Evolutionary conservation across 2,113 vertebrate species (phyloP).

Genomic region (Grammomys dolichurus): DNA sequence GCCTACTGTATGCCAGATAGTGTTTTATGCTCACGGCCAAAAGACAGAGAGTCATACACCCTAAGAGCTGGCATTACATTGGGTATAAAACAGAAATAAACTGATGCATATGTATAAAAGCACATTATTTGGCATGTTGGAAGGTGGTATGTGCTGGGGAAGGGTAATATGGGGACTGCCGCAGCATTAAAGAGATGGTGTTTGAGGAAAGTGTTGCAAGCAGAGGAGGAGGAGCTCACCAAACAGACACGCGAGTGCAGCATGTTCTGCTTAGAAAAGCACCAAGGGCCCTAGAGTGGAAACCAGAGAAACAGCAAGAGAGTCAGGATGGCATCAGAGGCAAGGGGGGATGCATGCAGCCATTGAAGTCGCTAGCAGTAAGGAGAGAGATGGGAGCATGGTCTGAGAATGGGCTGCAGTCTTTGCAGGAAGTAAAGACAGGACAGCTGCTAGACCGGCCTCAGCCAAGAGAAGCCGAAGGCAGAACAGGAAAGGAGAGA

Average conservation of each 20-base stretch:
- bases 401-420: neutral
- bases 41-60: neutral
- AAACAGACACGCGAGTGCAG: neutral
- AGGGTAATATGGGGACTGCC: neutral
- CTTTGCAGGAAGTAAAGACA: neutral
- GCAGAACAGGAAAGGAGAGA: neutral
- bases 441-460: neutral
- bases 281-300: neutral
- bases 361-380: neutral
- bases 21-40: neutral
- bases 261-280: neutral
- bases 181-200: neutral
- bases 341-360: neutral
- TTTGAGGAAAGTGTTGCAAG: neutral
- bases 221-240: neutral
- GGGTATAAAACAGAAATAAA: neutral
- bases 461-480: neutral
- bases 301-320: neutral
- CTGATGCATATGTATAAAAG: neutral
- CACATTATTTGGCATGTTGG: neutral
- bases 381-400: neutral
- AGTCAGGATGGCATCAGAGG: neutral
- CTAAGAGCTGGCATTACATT: neutral
- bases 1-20: neutral
- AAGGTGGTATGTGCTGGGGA: neutral